phyloP scores from a whole-genome alignment of 1,140 invertebrate species.

The Pogonus chalceus region DNA sequence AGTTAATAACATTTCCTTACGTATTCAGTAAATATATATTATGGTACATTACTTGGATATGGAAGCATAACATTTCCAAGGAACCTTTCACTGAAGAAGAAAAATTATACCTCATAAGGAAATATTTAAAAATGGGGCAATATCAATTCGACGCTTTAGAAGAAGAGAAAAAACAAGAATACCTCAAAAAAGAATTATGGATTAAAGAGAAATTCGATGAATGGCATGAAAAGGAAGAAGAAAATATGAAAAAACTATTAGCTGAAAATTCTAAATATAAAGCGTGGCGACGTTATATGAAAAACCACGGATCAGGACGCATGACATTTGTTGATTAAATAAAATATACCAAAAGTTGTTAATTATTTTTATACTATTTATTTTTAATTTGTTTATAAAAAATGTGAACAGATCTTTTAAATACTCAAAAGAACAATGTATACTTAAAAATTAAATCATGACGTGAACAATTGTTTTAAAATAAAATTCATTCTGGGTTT shows the following conservation, averaged over 20 bases:
- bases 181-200: slow-evolving; percentile 69
- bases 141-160: slow-evolving; percentile 60
- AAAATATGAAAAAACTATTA: slow-evolving; percentile 68
- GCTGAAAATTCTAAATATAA: slow-evolving; percentile 70
- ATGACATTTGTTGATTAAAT: slow-evolving; percentile 74
- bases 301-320: slow-evolving; percentile 63
- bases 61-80: slow-evolving; percentile 64
- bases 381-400: background rate
- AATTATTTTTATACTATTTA: slow-evolving; percentile 10
- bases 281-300: slow-evolving; percentile 68
- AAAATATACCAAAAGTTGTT: slow-evolving; percentile 21
- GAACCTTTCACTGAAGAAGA: slow-evolving; percentile 71
- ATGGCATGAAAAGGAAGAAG: slow-evolving; percentile 76
- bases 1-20: slow-evolving; percentile 68
- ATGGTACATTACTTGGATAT: slow-evolving; percentile 73
- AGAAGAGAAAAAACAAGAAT: slow-evolving; percentile 63
- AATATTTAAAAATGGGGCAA: slow-evolving; percentile 58
- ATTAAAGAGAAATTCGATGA: slow-evolving; percentile 62
- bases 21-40: slow-evolving; percentile 53
- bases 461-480: background rate
- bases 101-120: slow-evolving; percentile 74
- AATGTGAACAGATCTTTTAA: background rate
- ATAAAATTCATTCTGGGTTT: background rate
- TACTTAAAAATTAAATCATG: background rate
- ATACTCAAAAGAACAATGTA: background rate